Base-by-base conservation (phyloP, 35 echinoderm and acorn worm species). In the Patiria miniata region DNA sequence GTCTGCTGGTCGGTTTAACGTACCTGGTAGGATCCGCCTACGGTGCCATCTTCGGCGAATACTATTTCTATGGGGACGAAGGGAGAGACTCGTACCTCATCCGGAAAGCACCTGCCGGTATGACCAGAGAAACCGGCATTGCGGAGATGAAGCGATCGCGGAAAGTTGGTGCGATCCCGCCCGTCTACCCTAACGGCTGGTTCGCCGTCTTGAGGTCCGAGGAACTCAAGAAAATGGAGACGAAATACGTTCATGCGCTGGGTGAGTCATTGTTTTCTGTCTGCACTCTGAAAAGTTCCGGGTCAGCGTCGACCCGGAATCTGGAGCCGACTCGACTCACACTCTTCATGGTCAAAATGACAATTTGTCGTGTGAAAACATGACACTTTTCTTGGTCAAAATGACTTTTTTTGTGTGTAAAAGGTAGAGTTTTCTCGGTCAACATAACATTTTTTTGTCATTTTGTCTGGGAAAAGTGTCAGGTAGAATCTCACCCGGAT, bases 181-280 rank as follows among this genome's bases (percentile, higher is more conserved):
- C 86, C 19, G 86, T 87, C 16, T 87, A 87, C 54, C 86, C 86
- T 1, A 87, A 87, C 21, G 86, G 86, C 23, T 87, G 86, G 86
- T 87, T 87, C 44, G 33, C 40, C 5, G 39, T 80, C 2, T 34
- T 87, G 6, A 50, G 77, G 37, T 79, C 69, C 7, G 77, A 77
- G 37, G 68, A 87, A 79, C 73, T 87, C n/a, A 87, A 79, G 53
- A 34, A 58, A 84, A 34, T 26, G 34, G 82, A 84, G 17, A 58
- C 57, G 4, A 84, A 84, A 84, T 84, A 58, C 57, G 82, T 84
- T 0, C 53, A 58, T 51, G 82, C 53, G 21, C 54, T 84, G 15
- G 82, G 82, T 84, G 37, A 36, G 51, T 56, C 42, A 47, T 12
- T 47, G 4, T 47, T 47, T 47, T 47, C n/a, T n/a, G n/a, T n/a